Base-by-base conservation (phyloP, 2,888 invertebrate species). In the Bellardia bayeri region DNA sequence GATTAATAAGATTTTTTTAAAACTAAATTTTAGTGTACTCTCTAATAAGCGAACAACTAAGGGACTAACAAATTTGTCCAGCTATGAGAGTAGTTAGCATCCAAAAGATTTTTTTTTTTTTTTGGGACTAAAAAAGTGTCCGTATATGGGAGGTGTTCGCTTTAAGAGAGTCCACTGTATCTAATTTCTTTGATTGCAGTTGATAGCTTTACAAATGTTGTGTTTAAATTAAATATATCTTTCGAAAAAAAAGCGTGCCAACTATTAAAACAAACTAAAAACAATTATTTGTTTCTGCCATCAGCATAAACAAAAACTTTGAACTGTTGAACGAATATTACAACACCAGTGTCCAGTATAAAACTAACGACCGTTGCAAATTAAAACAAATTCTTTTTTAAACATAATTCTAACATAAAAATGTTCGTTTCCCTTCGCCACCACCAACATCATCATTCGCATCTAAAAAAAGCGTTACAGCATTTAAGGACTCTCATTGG, bases 301-400 rank as follows among this genome's bases (percentile, higher is more conserved):
- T 16, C 45, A 54, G n/a, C 13, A 54, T 13, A 54, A 54, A 54
- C 4, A 54, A 14, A 9, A n/a, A 42, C 16, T 8, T n/a, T 72
- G 23, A 23, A 51, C 8, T 14, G 23, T 51, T 13, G 13, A 45
- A 37, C 9, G 23, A 49, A 45, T 16, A 49, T 8, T 49, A 30
- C 37, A 30, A 40, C 33, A 56, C 30, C 54, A 86, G 69, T 75
- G 80, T 82, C 82, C 85, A 78, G 74, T 78, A 78, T 83, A 72
- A 83, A 82, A 82, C 71, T 78, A 85, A 82, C 56, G 78, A 81
- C 78, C 74, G 78, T 86, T 78, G 33, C 64, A 81, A 86, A 83
- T 88, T 86, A 68, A 14, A 84, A 58, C 74, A 83, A 84, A 75
- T 88, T 66, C 83, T 72, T 84, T 58, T 23, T 75, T 80, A 80